Conservation (phyloP, 2,113 vertebrate species). For the Acinonyx jubatus region DNA sequence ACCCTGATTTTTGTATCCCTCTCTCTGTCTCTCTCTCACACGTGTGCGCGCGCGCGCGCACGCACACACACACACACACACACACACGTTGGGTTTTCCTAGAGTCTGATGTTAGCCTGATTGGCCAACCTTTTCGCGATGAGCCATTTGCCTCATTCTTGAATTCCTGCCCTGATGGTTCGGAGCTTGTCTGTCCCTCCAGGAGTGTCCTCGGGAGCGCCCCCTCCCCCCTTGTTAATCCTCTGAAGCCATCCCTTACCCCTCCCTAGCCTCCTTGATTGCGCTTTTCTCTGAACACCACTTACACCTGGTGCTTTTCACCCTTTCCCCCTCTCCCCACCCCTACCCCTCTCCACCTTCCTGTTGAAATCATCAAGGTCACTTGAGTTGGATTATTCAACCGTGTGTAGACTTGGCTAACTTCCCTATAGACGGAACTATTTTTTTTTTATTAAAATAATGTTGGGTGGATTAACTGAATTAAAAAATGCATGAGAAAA, state of each 20-base stretch:
- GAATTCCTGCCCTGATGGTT: accelerated
- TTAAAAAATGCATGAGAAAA: conserved; percentile 39
- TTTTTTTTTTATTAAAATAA: neutral
- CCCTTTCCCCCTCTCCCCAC: neutral
- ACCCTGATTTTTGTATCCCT: neutral
- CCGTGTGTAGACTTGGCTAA: neutral
- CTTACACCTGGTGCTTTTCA: neutral
- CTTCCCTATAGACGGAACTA: neutral
- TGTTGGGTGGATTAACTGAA: neutral
- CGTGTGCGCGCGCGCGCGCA: neutral
- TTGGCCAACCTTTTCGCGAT: neutral
- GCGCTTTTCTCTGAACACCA: neutral
- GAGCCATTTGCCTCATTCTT: neutral
- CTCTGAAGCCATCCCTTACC: neutral
- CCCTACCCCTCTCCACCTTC: neutral
- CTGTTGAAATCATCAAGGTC: neutral
- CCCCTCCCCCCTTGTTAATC: neutral
- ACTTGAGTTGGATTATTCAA: neutral
- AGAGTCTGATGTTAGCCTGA: neutral
- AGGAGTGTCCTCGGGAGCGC: neutral
- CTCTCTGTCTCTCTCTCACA: neutral
- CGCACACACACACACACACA: neutral
- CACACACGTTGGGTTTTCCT: no score
- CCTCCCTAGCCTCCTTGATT: neutral
- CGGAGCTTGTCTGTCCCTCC: neutral